Percentiles rank a stretch among this genome's conserved stretches.
Conservation (phyloP, 2,113 vertebrate genomes). For the Lagopus leucura region DNA sequence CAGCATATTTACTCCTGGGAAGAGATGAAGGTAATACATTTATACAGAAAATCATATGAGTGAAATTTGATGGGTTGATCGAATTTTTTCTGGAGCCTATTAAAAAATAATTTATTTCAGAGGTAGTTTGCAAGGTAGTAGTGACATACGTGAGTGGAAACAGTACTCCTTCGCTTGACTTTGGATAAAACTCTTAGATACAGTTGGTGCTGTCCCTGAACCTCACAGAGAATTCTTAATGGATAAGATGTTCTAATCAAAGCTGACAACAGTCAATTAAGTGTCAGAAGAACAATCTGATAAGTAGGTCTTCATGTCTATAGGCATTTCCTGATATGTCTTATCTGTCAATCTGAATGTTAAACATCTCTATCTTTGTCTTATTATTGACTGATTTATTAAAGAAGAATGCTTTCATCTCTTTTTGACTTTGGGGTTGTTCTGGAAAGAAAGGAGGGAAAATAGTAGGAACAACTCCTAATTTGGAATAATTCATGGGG, state of each 20-base stretch:
- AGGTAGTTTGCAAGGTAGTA: slow-evolving; percentile 46
- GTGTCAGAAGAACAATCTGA: slow-evolving; percentile 71
- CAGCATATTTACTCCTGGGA: not conserved
- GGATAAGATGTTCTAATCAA: slow-evolving; percentile 39
- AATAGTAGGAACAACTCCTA: slow-evolving; percentile 10
- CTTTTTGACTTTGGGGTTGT: slow-evolving; percentile 12
- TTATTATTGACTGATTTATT: slow-evolving; percentile 59
- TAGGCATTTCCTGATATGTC: slow-evolving; percentile 66
- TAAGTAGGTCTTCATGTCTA: slow-evolving; percentile 66
- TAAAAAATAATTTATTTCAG: slow-evolving; percentile 23
- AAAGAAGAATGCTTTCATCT: slow-evolving; percentile 38
- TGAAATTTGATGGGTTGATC: not conserved
- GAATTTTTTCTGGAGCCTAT: not conserved
- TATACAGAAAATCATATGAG: not conserved
- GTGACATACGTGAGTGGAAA: not conserved
- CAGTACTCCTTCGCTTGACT: slow-evolving; percentile 8
- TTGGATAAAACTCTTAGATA: slow-evolving; percentile 9
- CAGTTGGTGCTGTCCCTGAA: slow-evolving; percentile 42
- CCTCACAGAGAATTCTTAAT: not conserved
- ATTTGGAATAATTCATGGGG: slow-evolving; percentile 52
- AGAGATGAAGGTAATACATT: not conserved
- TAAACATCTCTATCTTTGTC: slow-evolving; percentile 64
- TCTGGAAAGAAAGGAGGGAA: slow-evolving; percentile 33
- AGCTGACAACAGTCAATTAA: slow-evolving; percentile 67
- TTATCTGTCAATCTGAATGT: slow-evolving; percentile 70